Base-by-base conservation (phyloP, 2,797 vertebrate genomes). In the Emydoidea blandingii region DNA sequence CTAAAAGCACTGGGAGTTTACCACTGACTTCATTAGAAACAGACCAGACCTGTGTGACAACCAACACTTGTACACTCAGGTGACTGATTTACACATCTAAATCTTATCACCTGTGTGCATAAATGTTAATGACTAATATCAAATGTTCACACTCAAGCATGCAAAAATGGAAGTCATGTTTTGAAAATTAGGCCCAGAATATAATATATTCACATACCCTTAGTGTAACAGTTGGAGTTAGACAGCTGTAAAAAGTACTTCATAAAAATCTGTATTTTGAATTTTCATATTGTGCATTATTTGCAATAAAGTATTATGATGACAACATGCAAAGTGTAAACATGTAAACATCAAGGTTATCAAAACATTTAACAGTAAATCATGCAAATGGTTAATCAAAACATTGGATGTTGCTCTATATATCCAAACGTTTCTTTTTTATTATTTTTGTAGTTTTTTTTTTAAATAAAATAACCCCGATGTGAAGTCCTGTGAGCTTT, bases 271-370 rank as follows among this genome's bases (percentile, higher is more conserved):
- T 34, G 59, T 89, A 65, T 90, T 95, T 85, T 88, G 90, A 96
- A 96, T 96, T 96, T 86, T 90, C 80, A 19, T 34, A 93, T 89
- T 93, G 92, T 41, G 44, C 85, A 74, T 86, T 87, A 88, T 92
- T 95, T 85, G 91, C 18, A 68, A 90, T 93, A 95, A 97, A 97
- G 92, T n/a, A 91, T 87, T 96, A 74, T 19, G 90, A 82, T 95
- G 97, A 94, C 82, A 96, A 92, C 98, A 96, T 98, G 98, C 98
- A 96, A 97, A 97, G 93, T 97, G 93, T 97, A 96, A 98, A 96
- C 94, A 96, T 97, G 96, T 96, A 97, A 97, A 97, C 97, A 95
- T 97, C 90, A 94, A 96, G 93, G 47, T 96, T 97, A 98, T 97
- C 96, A 97, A 98, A 98, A 97, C 93, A 57, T 76, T 95, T 92